Evolutionary conservation across 2,888 invertebrate species (phyloP).

Genomic region (Eupithecia exiguata): DNA sequence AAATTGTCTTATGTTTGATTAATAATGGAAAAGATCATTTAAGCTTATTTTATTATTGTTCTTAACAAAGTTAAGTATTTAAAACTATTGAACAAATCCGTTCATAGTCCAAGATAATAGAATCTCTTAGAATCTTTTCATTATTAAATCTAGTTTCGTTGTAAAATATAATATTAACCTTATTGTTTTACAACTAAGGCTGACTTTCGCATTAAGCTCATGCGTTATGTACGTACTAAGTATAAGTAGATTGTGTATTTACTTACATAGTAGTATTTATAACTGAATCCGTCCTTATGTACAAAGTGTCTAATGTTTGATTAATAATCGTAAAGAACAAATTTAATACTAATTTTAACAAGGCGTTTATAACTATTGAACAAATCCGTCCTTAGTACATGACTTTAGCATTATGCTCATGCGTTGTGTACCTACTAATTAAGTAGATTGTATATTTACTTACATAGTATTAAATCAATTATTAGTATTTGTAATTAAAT

Average conservation of each 20-base stretch:
- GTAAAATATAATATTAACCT: constrained; percentile 15
- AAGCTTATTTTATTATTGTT: too few relatives aligned
- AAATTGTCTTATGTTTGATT: constrained; percentile 17
- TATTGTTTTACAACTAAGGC: constrained; percentile 30
- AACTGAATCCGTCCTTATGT: constrained; percentile 16
- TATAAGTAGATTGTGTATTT: background rate
- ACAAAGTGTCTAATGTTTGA: constrained; percentile 18
- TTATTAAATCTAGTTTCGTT: background rate
- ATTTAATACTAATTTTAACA: background rate
- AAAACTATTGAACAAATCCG: too few relatives aligned
- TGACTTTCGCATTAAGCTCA: constrained; percentile 28
- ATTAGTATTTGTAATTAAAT: background rate
- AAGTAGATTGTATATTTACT: background rate
- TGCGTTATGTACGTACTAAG: background rate
- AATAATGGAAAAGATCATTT: background rate
- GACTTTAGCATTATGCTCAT: constrained; percentile 26
- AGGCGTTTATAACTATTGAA: background rate
- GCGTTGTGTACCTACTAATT: background rate
- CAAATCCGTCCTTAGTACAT: background rate
- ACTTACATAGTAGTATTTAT: background rate
- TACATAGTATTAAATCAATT: too few relatives aligned
- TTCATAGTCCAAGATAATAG: background rate
- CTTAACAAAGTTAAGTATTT: too few relatives aligned
- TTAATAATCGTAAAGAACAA: background rate
- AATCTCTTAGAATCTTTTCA: background rate